Percentiles rank a stretch among this genome's conserved stretches.
These are phyloP conservation scores for Arrhopalites spinosus DNA, from an alignment of 2,888 invertebrate genomes.

Conservation along the genomic window DNA sequence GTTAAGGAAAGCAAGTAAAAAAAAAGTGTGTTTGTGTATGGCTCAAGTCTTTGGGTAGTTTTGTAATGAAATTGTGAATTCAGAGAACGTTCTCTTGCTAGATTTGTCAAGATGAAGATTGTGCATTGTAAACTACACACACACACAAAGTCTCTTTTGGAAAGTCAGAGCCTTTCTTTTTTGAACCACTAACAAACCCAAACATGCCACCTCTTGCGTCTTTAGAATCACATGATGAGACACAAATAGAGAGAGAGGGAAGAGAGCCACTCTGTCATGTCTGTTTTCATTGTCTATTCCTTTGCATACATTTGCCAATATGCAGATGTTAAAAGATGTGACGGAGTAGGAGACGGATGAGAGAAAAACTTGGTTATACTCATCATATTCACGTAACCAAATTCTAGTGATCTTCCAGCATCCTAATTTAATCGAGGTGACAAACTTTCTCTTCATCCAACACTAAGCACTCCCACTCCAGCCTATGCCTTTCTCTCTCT, in stretches of 20 bases:
- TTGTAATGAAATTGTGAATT: conserved; percentile 55
- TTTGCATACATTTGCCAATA: conserved; percentile 7
- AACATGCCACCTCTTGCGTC: background rate
- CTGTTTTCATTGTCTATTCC: conserved; percentile 1
- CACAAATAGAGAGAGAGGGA: conserved; percentile 5
- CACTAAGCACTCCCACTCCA: background rate
- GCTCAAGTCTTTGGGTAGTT: background rate
- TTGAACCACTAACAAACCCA: background rate
- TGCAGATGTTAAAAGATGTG: conserved; percentile 1
- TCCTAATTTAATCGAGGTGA: conserved; percentile 32
- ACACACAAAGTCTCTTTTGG: background rate
- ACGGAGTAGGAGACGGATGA: background rate
- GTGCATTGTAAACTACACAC: background rate
- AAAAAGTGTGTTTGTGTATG: conserved; percentile 5
- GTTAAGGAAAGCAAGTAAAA: background rate
- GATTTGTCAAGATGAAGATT: conserved; percentile 44
- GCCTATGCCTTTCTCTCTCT: background rate
- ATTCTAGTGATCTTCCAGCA: conserved; percentile 8
- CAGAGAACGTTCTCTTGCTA: conserved; percentile 40
- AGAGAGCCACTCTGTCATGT: background rate
- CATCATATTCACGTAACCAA: background rate
- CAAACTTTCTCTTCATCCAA: conserved; percentile 19
- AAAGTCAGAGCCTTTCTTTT: background rate
- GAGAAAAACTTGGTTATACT: conserved; percentile 13
- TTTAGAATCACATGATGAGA: conserved; percentile 6